phyloP scores from a whole-genome alignment of 2,113 vertebrate species.

The Garra rufa region DNA sequence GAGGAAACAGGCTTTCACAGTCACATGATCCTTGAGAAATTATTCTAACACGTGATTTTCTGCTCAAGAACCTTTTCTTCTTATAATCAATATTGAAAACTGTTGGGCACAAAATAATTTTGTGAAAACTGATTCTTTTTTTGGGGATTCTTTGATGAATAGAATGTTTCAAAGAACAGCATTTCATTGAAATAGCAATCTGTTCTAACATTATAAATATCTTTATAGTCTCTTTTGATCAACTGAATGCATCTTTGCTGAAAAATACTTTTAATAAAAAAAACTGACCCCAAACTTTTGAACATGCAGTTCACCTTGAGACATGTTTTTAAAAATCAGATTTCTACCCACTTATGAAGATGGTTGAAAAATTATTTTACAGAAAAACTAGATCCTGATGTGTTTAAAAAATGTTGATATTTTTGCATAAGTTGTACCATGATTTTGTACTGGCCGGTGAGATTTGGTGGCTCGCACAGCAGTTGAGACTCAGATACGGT shows the following conservation, averaged over 20 bases:
- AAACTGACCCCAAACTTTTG: too few relatives aligned
- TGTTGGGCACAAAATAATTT: background rate
- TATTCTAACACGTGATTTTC: background rate
- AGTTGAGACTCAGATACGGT: conserved; percentile 96
- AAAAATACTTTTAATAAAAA: too few relatives aligned
- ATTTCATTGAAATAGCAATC: background rate
- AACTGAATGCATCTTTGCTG: too few relatives aligned
- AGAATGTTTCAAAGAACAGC: background rate
- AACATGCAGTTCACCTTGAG: too few relatives aligned
- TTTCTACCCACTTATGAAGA: background rate
- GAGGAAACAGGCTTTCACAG: too few relatives aligned
- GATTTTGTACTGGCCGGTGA: conserved; percentile 95
- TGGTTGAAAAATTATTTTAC: background rate
- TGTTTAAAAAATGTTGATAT: background rate
- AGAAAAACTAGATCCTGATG: background rate
- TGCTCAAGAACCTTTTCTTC: background rate
- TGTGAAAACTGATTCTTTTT: background rate
- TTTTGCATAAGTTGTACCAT: conserved; percentile 80
- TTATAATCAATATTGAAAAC: background rate
- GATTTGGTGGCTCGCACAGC: conserved; percentile 93
- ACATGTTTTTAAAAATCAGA: background rate
- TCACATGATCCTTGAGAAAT: background rate
- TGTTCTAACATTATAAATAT: background rate
- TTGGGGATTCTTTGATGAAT: background rate
- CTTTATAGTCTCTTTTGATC: background rate